A percentile compares a stretch with the other conserved stretches of the same genome.
Evolutionary conservation across 2,888 invertebrate genomes (phyloP).

Genomic region (Vandiemenella viatica): DNA sequence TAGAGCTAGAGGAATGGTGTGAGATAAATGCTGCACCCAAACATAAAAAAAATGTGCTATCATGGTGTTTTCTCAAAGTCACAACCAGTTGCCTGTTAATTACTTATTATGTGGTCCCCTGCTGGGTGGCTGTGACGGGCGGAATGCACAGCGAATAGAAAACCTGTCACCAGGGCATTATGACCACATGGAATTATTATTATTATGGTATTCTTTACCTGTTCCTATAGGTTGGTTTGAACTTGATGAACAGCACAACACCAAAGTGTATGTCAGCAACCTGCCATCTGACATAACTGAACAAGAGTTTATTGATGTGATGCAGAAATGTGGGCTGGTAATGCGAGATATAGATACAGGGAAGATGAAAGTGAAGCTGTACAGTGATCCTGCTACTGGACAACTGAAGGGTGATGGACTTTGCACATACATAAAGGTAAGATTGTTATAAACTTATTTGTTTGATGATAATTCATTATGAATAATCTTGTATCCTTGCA

Average conservation of each 20-base stretch:
- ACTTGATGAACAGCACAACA: constrained; percentile 70
- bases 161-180: no score
- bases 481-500: no score
- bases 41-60: no score
- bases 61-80: no score
- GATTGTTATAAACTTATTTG: constrained; percentile 17
- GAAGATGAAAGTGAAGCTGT: constrained; percentile 82
- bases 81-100: no score
- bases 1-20: no score
- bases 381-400: constrained; percentile 57
- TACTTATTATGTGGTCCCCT: no score
- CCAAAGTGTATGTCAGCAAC: constrained; percentile 90
- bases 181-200: no score
- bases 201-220: no score
- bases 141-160: no score
- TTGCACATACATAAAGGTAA: constrained; percentile 87
- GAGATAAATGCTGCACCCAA: no score
- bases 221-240: constrained; percentile 96
- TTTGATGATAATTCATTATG: constrained; percentile 5
- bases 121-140: no score
- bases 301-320: constrained; percentile 78
- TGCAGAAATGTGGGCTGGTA: constrained; percentile 92
- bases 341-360: constrained; percentile 69
- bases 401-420: constrained; percentile 88
- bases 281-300: constrained; percentile 78